Percentiles rank a stretch among this genome's conserved stretches.
Evolutionary conservation across 1,140 invertebrate genomes (phyloP).

Genomic region (Panulirus ornatus): DNA sequence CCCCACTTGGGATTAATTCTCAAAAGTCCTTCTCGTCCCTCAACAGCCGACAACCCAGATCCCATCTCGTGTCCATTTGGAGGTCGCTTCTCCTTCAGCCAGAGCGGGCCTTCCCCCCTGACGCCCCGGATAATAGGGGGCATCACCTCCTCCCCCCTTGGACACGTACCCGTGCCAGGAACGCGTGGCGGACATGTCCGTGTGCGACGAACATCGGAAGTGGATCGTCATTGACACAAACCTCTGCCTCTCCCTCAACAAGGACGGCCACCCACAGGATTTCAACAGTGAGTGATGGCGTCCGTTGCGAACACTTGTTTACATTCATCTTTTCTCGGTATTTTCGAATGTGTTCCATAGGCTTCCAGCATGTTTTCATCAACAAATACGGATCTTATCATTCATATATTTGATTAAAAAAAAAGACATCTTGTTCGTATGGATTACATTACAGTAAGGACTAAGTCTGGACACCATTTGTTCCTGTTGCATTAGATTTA

Average conservation of each 20-base stretch:
- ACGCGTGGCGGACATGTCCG: constrained; percentile 80
- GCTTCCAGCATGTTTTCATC: too few species aligned
- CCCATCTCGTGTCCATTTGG: constrained; percentile 81
- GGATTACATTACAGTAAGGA: too few species aligned
- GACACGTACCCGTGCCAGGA: constrained; percentile 80
- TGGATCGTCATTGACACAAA: constrained; percentile 81
- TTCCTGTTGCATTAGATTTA: too few species aligned
- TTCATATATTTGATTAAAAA: too few species aligned
- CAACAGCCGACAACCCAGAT: constrained; percentile 90
- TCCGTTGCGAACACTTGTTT: too few species aligned
- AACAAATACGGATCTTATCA: too few species aligned
- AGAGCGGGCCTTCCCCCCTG: constrained; percentile 91
- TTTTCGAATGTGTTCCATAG: too few species aligned
- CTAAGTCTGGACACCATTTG: too few species aligned
- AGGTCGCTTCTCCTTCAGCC: constrained; percentile 88
- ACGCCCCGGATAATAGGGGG: constrained; percentile 80
- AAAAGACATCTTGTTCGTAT: too few species aligned
- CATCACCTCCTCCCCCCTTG: constrained; percentile 81
- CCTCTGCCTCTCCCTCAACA: constrained; percentile 81
- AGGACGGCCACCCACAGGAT: constrained; percentile 81
- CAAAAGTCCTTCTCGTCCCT: background rate
- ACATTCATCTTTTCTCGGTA: too few species aligned
- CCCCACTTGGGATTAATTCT: too few species aligned
- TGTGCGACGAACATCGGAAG: constrained; percentile 80
- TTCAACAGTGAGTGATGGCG: constrained; percentile 79